Conservation (phyloP, 2,113 vertebrate genomes). For the Mugil cephalus region DNA sequence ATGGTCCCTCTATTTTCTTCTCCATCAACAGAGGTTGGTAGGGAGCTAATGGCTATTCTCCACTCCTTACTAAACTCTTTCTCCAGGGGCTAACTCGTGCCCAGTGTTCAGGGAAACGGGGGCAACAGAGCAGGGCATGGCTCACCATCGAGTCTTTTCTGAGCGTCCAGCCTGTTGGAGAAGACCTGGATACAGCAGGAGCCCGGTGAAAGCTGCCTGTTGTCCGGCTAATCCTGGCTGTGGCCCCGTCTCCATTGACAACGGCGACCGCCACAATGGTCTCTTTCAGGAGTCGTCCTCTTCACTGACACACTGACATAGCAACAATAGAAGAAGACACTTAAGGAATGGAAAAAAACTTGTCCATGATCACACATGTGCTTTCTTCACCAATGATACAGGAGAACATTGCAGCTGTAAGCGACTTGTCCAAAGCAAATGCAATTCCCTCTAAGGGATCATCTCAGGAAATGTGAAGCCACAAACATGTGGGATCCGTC, state of each 20-base stretch:
- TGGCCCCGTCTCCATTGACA: conserved; percentile 76
- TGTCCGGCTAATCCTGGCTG: conserved; percentile 79
- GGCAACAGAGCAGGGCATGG: conserved; percentile 65
- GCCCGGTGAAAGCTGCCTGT: conserved; percentile 76
- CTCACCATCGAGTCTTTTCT: conserved; percentile 77
- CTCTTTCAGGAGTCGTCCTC: conserved; percentile 77
- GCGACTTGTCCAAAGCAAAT: conserved; percentile 40
- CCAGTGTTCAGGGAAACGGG: conserved; percentile 70
- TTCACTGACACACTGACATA: conserved; percentile 70
- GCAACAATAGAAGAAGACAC: conserved; percentile 71
- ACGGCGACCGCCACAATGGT: conserved; percentile 71
- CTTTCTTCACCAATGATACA: conserved; percentile 58
- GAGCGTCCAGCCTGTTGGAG: conserved; percentile 68
- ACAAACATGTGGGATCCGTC: conserved; percentile 1
- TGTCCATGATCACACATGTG: conserved; percentile 54
- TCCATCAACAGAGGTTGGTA: conserved; percentile 71
- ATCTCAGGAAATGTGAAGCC: conserved; percentile 29
- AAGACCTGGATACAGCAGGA: conserved; percentile 78
- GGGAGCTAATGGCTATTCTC: conserved; percentile 79
- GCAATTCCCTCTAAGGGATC: conserved; percentile 13
- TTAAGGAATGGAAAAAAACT: conserved; percentile 63
- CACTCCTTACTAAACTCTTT: conserved; percentile 79
- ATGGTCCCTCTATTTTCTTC: conserved; percentile 67
- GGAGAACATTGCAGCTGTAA: conserved; percentile 46
- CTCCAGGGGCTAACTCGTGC: conserved; percentile 69